A percentile compares a stretch with the other conserved stretches of the same genome.
These are phyloP conservation scores for Tetranychus cinnabarinus DNA, from an alignment of 1,140 invertebrate genomes.

Conservation along the genomic window DNA sequence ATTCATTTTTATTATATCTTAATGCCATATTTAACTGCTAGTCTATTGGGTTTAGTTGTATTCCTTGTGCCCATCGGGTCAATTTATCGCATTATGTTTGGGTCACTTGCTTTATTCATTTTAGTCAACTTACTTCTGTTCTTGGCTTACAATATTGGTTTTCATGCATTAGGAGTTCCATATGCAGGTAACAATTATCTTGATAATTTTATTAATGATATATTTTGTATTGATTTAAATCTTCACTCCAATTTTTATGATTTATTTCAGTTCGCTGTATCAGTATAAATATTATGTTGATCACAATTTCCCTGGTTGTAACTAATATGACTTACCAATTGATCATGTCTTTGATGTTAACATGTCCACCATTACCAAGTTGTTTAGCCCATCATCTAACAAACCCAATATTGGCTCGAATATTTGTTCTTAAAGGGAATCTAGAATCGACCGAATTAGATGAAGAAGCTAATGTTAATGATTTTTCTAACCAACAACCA, in stretches of 20 bases:
- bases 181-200: neutral
- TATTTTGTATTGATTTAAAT: too few species aligned
- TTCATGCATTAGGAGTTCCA: neutral
- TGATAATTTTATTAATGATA: neutral
- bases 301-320: neutral
- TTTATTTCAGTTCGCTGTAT: neutral
- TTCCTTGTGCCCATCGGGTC: neutral
- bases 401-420: neutral
- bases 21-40: neutral
- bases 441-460: neutral
- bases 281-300: neutral
- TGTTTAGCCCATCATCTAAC: neutral
- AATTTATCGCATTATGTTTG: neutral
- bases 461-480: neutral
- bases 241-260: neutral
- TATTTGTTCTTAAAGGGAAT: neutral
- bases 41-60: neutral
- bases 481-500: too few species aligned
- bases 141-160: neutral
- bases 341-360: neutral
- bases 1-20: neutral
- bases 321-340: neutral
- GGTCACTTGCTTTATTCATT: neutral
- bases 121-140: neutral
- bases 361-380: neutral